phyloP scores from a whole-genome alignment of 2,797 vertebrate genomes.

The Chaenodraco wilsoni region DNA sequence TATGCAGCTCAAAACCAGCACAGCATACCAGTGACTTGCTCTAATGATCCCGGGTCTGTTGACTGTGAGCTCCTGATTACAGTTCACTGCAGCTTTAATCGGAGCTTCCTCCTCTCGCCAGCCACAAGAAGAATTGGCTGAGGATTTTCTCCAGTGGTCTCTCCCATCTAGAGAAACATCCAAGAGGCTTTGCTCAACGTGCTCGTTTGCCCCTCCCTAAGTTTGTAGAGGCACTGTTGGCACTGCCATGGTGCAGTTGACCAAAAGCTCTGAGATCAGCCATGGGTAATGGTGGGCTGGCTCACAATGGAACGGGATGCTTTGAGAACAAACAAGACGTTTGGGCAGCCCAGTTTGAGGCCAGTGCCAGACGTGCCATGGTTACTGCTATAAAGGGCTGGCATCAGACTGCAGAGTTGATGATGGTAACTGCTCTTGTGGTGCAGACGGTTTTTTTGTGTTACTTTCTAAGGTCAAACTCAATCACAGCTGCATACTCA shows the following conservation, averaged over 20 bases:
- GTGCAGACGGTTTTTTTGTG: conserved; percentile 12
- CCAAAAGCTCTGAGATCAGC: conserved; percentile 43
- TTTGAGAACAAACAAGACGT: conserved; percentile 44
- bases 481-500: conserved; percentile 49
- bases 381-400: conserved; percentile 62
- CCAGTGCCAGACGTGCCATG: conserved; percentile 37
- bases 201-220: conserved; percentile 42
- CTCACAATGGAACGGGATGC: conserved; percentile 33
- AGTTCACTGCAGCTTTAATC: conserved; percentile 72
- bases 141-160: conserved; percentile 58
- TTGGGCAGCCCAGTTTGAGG: conserved; percentile 23
- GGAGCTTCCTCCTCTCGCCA: conserved; percentile 67
- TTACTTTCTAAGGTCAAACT: conserved; percentile 50
- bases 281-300: conserved; percentile 45
- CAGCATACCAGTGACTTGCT: conserved; percentile 40
- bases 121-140: conserved; percentile 67
- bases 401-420: conserved; percentile 19
- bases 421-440: conserved; percentile 24
- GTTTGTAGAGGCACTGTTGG: conserved; percentile 49
- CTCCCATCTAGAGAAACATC: conserved; percentile 57
- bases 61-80: conserved; percentile 70
- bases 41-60: conserved; percentile 56
- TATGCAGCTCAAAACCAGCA: conserved; percentile 25
- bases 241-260: conserved; percentile 43
- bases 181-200: conserved; percentile 48